Evolutionary conservation across 1,140 invertebrate genomes (phyloP).

Genomic region (Orchestia grillus): DNA sequence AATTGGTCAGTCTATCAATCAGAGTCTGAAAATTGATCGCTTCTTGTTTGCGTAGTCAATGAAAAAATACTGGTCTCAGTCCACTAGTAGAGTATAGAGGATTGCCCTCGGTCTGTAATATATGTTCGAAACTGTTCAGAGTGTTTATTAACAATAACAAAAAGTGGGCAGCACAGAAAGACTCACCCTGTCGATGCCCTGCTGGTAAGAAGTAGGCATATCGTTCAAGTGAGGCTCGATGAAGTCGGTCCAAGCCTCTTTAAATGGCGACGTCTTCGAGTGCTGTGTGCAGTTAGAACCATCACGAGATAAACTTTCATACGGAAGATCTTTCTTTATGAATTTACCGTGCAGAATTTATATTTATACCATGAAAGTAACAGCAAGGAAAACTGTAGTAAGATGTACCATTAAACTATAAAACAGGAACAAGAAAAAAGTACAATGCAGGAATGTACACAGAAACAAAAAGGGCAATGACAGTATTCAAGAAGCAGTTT

Average conservation of each 20-base stretch:
- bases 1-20: neutral
- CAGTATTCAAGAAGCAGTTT: too few relatives aligned
- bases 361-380: neutral
- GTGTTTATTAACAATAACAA: neutral
- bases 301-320: neutral
- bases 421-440: too few relatives aligned
- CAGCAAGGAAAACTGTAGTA: neutral
- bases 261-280: slow-evolving; percentile 55
- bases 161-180: neutral
- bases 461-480: too few relatives aligned
- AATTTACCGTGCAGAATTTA: neutral
- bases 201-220: neutral
- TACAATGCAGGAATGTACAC: too few relatives aligned
- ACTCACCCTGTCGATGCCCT: slow-evolving; percentile 61
- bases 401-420: too few relatives aligned
- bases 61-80: neutral
- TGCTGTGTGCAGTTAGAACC: neutral
- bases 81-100: neutral
- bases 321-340: neutral
- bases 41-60: neutral
- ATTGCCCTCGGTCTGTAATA: neutral
- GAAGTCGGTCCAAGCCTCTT: slow-evolving; percentile 60
- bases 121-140: neutral
- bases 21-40: neutral
- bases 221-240: slow-evolving; percentile 47